Evolutionary conservation across 2,888 invertebrate species (phyloP).

Genomic region (Leucoma salicis): DNA sequence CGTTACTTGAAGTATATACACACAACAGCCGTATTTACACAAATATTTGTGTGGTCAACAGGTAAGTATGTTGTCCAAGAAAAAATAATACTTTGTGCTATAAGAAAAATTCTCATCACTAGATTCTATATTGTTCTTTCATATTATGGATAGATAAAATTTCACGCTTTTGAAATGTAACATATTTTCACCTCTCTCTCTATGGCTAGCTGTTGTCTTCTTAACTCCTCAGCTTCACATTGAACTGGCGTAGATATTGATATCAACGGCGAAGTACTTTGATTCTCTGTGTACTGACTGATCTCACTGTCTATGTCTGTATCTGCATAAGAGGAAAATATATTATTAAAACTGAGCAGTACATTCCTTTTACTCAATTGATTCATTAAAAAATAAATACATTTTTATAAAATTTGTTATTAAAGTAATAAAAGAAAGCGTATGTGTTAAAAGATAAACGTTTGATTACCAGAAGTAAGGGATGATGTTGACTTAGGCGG

Average conservation of each 20-base stretch:
- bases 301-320: conserved; percentile 29
- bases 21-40: too few relatives aligned
- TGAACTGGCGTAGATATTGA: conserved; percentile 45
- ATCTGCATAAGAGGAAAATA: neutral
- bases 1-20: too few relatives aligned
- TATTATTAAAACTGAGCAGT: neutral
- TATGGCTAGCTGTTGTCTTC: conserved; percentile 69
- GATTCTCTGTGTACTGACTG: neutral
- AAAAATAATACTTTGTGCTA: too few relatives aligned
- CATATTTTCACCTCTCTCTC: conserved; percentile 61
- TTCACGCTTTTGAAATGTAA: neutral
- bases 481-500: conserved; percentile 27
- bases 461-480: conserved; percentile 34
- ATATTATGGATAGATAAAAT: too few relatives aligned
- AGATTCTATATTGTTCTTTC: too few relatives aligned
- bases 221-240: conserved; percentile 65
- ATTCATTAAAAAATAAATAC: conserved; percentile 1
- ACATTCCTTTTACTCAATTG: neutral
- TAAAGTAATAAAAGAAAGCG: neutral
- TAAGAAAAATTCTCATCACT: too few relatives aligned
- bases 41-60: too few relatives aligned
- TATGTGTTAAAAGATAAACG: neutral
- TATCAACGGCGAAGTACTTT: conserved; percentile 30
- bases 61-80: too few relatives aligned
- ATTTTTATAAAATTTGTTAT: too few relatives aligned